Conservation (phyloP, 2,113 vertebrate genomes). For the Xenopus tropicalis region DNA sequence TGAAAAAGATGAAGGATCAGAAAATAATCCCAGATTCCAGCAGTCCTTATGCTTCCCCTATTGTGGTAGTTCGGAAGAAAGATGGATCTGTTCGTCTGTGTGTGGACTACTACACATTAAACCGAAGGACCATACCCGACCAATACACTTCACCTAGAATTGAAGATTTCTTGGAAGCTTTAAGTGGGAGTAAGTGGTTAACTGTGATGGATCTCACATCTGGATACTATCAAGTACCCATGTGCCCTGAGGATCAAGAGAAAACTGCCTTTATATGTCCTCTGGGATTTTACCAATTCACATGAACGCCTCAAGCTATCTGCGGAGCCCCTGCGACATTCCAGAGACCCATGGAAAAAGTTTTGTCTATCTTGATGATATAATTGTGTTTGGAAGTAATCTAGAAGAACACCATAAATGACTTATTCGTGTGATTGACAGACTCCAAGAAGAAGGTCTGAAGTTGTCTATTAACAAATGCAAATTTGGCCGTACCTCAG, state of each 20-base stretch:
- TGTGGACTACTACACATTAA: slow-evolving; percentile 6
- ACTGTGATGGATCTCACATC: neutral
- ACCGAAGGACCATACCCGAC: neutral
- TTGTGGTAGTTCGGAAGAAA: too few relatives aligned
- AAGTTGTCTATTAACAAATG: too few relatives aligned
- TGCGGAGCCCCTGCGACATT: slow-evolving; percentile 28
- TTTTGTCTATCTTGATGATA: too few relatives aligned
- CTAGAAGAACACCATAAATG: too few relatives aligned
- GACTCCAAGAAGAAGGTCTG: too few relatives aligned
- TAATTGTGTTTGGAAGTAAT: too few relatives aligned
- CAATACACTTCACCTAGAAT: neutral
- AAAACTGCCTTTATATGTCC: slow-evolving; percentile 41
- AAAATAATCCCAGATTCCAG: too few relatives aligned
- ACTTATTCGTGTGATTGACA: too few relatives aligned
- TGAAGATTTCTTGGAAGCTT: neutral
- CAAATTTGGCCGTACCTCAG: too few relatives aligned
- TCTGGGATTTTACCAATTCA: slow-evolving; percentile 26
- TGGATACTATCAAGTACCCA: slow-evolving; percentile 5
- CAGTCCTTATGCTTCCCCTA: too few relatives aligned
- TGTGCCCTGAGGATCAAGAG: slow-evolving; percentile 6
- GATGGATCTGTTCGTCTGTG: neutral
- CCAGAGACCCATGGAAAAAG: slow-evolving; percentile 21
- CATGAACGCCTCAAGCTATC: slow-evolving; percentile 14
- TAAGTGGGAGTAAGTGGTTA: slow-evolving; percentile 8
- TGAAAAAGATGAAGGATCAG: too few relatives aligned